Conservation (phyloP, 1,140 invertebrate species). For the Cyphomyrmex costatus region DNA sequence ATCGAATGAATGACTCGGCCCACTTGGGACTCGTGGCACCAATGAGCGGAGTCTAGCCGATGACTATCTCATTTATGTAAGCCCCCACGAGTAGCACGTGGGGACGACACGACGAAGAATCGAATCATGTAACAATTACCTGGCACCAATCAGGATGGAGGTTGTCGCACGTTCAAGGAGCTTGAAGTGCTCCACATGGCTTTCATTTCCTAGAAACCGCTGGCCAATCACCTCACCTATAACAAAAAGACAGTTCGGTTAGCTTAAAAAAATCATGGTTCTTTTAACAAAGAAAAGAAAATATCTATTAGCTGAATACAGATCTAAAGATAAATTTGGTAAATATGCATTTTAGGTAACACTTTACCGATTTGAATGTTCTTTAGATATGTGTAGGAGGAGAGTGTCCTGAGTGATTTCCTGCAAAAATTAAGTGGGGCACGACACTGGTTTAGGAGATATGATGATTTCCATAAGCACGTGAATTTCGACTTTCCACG, state of each 20-base stretch:
- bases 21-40: conserved; percentile 46
- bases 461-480: no score
- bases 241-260: conserved; percentile 74
- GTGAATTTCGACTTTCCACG: no score
- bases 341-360: no score
- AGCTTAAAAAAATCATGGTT: not conserved
- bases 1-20: conserved; percentile 71
- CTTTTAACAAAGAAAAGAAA: not conserved
- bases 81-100: not conserved
- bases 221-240: conserved; percentile 87
- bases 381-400: no score
- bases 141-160: conserved; percentile 90
- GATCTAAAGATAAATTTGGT: no score
- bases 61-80: conserved; percentile 70
- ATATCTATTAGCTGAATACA: no score
- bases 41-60: conserved; percentile 59
- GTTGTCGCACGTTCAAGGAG: conserved; percentile 89
- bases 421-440: no score
- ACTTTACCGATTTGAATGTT: no score
- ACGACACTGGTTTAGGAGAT: no score
- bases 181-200: conserved; percentile 90
- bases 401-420: no score
- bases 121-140: conserved; percentile 86
- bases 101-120: conserved; percentile 57
- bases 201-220: conserved; percentile 88